Evolutionary conservation across 2,797 vertebrate species (phyloP).

Genomic region (Malacoraja senta): DNA sequence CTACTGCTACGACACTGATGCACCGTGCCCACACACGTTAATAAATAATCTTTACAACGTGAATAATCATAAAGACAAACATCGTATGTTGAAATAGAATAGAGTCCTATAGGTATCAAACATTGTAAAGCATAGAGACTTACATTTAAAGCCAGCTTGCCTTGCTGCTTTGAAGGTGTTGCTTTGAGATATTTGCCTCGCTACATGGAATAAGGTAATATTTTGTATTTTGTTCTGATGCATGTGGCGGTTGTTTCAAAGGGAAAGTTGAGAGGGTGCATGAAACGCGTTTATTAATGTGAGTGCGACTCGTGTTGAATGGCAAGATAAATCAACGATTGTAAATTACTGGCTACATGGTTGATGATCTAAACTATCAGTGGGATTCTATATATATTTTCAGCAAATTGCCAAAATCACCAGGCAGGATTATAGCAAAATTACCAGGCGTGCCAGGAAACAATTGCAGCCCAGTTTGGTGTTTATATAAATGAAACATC

Average conservation of each 20-base stretch:
- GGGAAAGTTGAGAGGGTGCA: not conserved
- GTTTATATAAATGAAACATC: not conserved
- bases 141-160: not conserved
- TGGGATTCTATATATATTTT: not conserved
- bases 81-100: not conserved
- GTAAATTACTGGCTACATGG: not conserved
- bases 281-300: not conserved
- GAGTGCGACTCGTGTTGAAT: not conserved
- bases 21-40: not conserved
- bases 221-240: not conserved
- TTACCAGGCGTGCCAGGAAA: no score
- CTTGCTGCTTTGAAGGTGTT: not conserved
- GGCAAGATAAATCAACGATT: not conserved
- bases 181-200: not conserved
- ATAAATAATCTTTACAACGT: conserved; percentile 24
- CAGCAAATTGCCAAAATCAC: not conserved
- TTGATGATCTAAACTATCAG: not conserved
- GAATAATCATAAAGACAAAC: conserved; percentile 14
- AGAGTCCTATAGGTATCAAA: not conserved
- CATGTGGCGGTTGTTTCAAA: not conserved
- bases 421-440: no score
- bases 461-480: not conserved
- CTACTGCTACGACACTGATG: not conserved
- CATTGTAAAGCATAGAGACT: not conserved
- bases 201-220: not conserved